A percentile compares a stretch with the other conserved stretches of the same genome.
Evolutionary conservation across 2,113 vertebrate genomes (phyloP).

Genomic region (Fregetta grallaria): DNA sequence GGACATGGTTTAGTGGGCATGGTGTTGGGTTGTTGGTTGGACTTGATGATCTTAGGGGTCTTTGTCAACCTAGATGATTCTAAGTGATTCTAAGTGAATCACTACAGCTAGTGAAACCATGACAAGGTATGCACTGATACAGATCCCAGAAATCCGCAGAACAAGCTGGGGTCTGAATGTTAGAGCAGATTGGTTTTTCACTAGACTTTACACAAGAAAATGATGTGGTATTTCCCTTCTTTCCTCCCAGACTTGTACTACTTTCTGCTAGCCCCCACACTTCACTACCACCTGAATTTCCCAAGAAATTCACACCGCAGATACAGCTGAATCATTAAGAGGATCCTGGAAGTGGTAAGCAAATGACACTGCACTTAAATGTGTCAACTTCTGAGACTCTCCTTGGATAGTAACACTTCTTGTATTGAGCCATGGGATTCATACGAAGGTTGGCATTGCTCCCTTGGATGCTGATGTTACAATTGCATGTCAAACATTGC

Average conservation of each 20-base stretch:
- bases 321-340: conserved; percentile 33
- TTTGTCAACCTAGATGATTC: too few relatives aligned
- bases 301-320: not conserved
- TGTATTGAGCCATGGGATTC: not conserved
- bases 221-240: not conserved
- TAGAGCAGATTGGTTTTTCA: not conserved
- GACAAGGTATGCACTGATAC: not conserved
- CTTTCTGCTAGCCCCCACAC: conserved; percentile 56
- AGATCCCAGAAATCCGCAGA: not conserved
- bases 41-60: too few relatives aligned
- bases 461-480: not conserved
- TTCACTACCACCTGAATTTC: conserved; percentile 60
- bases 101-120: not conserved
- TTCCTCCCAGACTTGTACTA: conserved; percentile 28
- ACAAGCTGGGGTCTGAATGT: not conserved
- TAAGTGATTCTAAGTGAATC: too few relatives aligned
- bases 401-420: not conserved
- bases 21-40: too few relatives aligned
- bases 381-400: not conserved
- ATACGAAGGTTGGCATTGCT: not conserved
- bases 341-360: conserved; percentile 58
- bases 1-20: too few relatives aligned
- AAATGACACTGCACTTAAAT: not conserved
- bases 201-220: not conserved
- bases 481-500: not conserved